These are phyloP conservation scores for Coregonus sp. DNA, from an alignment of 2,797 vertebrate genomes.

Conservation along the genomic window DNA sequence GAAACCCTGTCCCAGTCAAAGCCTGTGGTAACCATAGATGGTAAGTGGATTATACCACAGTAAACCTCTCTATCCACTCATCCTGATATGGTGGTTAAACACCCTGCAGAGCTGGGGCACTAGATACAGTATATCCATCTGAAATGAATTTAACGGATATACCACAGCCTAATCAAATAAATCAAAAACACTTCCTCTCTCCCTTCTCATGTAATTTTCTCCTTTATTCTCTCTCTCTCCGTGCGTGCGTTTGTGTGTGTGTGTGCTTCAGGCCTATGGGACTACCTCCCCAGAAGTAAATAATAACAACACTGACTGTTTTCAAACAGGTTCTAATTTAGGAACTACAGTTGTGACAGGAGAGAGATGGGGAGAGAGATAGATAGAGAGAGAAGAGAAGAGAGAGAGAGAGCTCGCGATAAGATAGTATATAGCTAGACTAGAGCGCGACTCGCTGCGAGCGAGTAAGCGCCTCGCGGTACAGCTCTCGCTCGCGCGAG, in stretches of 20 bases:
- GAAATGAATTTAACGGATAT: background rate
- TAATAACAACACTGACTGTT: background rate
- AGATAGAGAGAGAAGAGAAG: constrained; percentile 1
- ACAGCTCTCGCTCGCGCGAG: too few relatives aligned
- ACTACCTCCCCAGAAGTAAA: background rate
- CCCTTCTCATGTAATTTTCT: background rate
- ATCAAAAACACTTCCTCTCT: background rate
- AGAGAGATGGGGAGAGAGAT: constrained; percentile 29
- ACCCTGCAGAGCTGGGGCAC: constrained; percentile 5
- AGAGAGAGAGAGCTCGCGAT: constrained; percentile 6
- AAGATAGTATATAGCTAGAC: too few relatives aligned
- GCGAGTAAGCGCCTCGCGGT: too few relatives aligned
- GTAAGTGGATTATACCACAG: background rate
- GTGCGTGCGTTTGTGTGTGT: constrained; percentile 11
- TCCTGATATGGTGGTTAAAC: constrained; percentile 4
- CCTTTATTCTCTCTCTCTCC: constrained; percentile 3
- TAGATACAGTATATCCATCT: background rate
- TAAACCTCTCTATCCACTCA: background rate
- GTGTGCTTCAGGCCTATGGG: background rate
- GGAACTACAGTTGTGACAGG: constrained; percentile 15
- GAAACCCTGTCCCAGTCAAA: background rate
- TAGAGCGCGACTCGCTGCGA: too few relatives aligned
- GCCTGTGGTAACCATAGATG: background rate
- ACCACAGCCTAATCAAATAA: background rate
- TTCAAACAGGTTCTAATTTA: background rate